Evolutionary conservation across 1,140 invertebrate species (phyloP), one percentile per base, ranked within the genome.

Genomic region (Himalopsyche phryganea): DNA sequence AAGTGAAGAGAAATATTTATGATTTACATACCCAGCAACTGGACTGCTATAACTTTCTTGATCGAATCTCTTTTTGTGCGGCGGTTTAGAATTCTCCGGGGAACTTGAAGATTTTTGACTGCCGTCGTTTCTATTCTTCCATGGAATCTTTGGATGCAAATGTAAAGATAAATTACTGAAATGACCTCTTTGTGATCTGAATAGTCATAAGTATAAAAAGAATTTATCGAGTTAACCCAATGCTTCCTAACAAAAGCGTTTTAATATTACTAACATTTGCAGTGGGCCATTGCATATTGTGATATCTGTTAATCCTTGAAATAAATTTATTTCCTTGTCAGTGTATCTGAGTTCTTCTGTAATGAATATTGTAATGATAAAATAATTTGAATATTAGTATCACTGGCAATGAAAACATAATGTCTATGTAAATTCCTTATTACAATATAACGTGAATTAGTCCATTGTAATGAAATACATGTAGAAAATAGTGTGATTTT

Each of bases 31-130:
- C 61, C 61, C 61, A 18, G 53, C 45, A 18, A 20, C 51, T 1
- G 15, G 15, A 36, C 41, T 35, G 40, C 35, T 47, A 17, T 48
- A 52, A n/a, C 58, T 56, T 46, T 58, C 60, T 23, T 51, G 50
- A 32, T 62, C 54, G 50, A 58, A 58, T 54, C 60, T 62, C 41
- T 52, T 58, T 42, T 62, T 62, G 23, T 62, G 60, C 18, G 40
- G 36, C 17, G 54, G 41, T 10, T 11, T 40, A 10, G 23, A 33
- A 36, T 19, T 11, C 15, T 51, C 50, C 1, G 40, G 14, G 5
- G 47, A 32, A 15, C 6, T 18, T 0, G 44, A 33, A 11, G 48
- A 14, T 35, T 50, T 58, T 40, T 50, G 47, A 36, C 5, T 40
- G 15, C 20, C 38, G 11, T 60, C 50, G 14, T 42, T 48, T 49